Base-by-base conservation (phyloP, 2,888 invertebrate genomes). In the Anthoptus insignis region DNA sequence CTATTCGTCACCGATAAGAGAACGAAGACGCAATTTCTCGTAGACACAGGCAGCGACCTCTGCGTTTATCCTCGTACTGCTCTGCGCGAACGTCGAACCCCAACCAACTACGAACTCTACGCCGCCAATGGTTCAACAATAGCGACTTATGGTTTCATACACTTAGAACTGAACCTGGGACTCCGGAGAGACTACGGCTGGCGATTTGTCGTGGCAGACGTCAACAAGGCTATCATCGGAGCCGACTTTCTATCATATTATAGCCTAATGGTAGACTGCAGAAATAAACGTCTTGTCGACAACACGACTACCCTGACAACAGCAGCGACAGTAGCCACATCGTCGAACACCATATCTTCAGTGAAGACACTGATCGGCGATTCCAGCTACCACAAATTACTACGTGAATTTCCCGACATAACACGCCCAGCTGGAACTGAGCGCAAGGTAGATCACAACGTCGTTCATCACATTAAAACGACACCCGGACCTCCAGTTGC, bases 321-420 rank as follows among this genome's bases (percentile, higher is more conserved):
- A 37, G 14, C 37, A 37, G 37, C 34, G 34, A 34, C 34, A 34
- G 6, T n/a, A 34, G 34, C 34, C 11, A 34, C 34, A n/a, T 34
- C 34, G 34, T 34, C 34, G 34, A 4, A 9, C 34, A 34, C n/a
- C n/a, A 34, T 34, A 34, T 34, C 11, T 34, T 13, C 34, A 1
- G 34, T 34, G n/a, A 34, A 34, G 34, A 34, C 34, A 34, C 34
- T 34, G 34, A n/a, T n/a, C n/a, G 34, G 34, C 34, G 34, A 34
- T 34, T 34, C 34, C n/a, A 34, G n/a, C 11, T 34, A 34, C 4
- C n/a, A 34, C 4, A n/a, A 34, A 11, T 1, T 34, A 13, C n/a
- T 34, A n/a, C 8, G 34, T 2, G 13, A 13, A n/a, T 34, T 34
- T 34, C 8, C 8, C 4, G 34, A 34, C 1, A 13, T 34, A n/a